A percentile compares a stretch with the other conserved stretches of the same genome.
phyloP scores from a whole-genome alignment of 2,888 invertebrate species.

The Bugulina stolonifera region DNA sequence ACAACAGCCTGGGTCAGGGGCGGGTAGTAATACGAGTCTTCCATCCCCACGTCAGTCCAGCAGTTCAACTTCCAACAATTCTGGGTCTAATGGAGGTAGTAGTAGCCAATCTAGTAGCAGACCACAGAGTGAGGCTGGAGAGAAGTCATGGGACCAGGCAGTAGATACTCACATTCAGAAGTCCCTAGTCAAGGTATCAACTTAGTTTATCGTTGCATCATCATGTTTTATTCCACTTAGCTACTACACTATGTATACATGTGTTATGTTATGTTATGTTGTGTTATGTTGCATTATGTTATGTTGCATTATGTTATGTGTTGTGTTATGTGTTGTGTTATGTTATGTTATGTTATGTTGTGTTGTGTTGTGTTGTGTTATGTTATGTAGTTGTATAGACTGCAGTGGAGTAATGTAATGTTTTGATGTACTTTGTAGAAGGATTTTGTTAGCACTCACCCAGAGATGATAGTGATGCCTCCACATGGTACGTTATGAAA shows the following conservation, averaged over 20 bases:
- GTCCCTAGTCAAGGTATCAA: not conserved
- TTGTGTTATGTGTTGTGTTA: too few relatives aligned
- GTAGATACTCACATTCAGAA: constrained; percentile 17
- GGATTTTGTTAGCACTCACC: not conserved
- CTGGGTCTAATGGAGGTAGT: not conserved
- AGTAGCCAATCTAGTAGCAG: not conserved
- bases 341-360: too few relatives aligned
- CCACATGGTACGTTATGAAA: not conserved
- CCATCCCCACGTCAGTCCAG: constrained; percentile 13
- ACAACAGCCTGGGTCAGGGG: not conserved
- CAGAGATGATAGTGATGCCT: not conserved
- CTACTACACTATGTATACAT: too few relatives aligned
- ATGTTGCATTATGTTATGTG: too few relatives aligned
- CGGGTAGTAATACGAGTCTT: constrained; percentile 7
- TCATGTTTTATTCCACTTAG: too few relatives aligned
- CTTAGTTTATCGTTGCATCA: too few relatives aligned
- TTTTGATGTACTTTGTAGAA: not conserved
- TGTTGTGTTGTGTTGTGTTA: too few relatives aligned
- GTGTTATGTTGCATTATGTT: too few relatives aligned
- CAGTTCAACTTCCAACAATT: not conserved
- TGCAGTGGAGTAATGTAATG: too few relatives aligned
- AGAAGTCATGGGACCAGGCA: constrained; percentile 14
- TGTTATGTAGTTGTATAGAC: too few relatives aligned
- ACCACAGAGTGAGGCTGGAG: not conserved
- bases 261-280: too few relatives aligned